Conservation (phyloP, 64 coral and sea anemone genomes). For the Trachythela sp. region DNA sequence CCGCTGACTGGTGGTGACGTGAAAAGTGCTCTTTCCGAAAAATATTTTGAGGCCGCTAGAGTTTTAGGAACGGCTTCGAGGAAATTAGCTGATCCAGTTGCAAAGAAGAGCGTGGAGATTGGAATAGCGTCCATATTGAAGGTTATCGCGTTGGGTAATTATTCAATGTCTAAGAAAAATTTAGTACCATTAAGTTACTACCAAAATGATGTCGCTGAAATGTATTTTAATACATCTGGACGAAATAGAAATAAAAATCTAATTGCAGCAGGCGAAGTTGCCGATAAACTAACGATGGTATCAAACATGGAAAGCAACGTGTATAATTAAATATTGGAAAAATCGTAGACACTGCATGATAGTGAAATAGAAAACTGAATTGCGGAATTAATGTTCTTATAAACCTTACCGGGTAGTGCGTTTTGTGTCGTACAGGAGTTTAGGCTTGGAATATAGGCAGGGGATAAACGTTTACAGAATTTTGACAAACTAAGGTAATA, state of each 20-base stretch:
- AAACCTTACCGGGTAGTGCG: too few relatives aligned
- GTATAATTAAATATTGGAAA: background rate
- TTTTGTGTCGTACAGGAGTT: too few relatives aligned
- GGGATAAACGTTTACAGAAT: too few relatives aligned
- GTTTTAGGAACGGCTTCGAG: background rate
- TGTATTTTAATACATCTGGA: background rate
- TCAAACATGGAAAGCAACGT: too few relatives aligned
- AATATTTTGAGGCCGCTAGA: slow-evolving; percentile 15
- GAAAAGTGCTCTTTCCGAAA: background rate
- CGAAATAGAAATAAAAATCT: background rate
- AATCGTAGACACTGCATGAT: too few relatives aligned
- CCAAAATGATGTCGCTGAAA: background rate
- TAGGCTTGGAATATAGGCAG: too few relatives aligned
- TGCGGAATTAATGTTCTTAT: too few relatives aligned
- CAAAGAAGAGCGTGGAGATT: background rate
- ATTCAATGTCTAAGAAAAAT: background rate
- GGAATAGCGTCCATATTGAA: background rate
- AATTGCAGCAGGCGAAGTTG: background rate
- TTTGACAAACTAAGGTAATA: too few relatives aligned
- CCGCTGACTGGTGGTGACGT: background rate
- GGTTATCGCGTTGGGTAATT: background rate
- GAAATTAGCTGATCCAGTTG: background rate
- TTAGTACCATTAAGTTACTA: background rate
- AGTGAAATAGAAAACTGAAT: too few relatives aligned
- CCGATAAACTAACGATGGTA: background rate